Base-by-base conservation (phyloP, 2,113 vertebrate genomes). In the Scopus umbretta region DNA sequence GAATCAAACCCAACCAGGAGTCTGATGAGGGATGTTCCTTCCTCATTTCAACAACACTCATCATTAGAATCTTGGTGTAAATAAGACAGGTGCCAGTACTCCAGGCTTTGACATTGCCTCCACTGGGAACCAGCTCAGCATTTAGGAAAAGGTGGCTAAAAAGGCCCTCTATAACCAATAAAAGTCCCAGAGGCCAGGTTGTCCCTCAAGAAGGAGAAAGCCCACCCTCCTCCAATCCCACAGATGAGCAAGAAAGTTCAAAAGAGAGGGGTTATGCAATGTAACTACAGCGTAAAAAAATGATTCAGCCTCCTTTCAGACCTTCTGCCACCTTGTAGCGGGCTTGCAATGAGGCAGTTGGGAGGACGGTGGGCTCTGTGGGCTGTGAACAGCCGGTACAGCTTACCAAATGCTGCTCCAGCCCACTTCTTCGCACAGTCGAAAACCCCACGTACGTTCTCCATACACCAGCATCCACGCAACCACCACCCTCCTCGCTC, bases 321-420 rank as follows among this genome's bases (percentile, higher is more conserved):
- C 85, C 82, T 94, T 94, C 86, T 83, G 67, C 80, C 72, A 94
- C 47, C 59, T 58, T 2, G 2, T 2, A 88, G 40, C 7, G 0
- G 7, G 79, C 75, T 90, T 50, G 49, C 5, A 0, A 53, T 0
- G 3, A 75, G 70, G 90, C 66, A 75, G n/a, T 14, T 38, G 65
- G 81, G 93, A 94, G 65, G 63, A 55, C 15, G 34, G 73, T n/a
- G 84, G 63, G 83, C 19, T 88, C 83, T 0, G 40, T 66, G 67
- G 96, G 93, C 90, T 86, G 84, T 9, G 3, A 83, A 23, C 55
- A 96, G 79, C 78, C 4, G 0, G 59, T 49, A 83, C 5, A 4
- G 94, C 90, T 93, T 55, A 73, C 56, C 94, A 87, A 71, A 59
- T 87, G 88, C 92, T 79, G 74, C 80, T 83, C 53, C 79, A 88